A percentile compares a stretch with the other conserved stretches of the same genome.
phyloP scores from a whole-genome alignment of 2,113 vertebrate species.

The Gnathonemus longibarbis region DNA sequence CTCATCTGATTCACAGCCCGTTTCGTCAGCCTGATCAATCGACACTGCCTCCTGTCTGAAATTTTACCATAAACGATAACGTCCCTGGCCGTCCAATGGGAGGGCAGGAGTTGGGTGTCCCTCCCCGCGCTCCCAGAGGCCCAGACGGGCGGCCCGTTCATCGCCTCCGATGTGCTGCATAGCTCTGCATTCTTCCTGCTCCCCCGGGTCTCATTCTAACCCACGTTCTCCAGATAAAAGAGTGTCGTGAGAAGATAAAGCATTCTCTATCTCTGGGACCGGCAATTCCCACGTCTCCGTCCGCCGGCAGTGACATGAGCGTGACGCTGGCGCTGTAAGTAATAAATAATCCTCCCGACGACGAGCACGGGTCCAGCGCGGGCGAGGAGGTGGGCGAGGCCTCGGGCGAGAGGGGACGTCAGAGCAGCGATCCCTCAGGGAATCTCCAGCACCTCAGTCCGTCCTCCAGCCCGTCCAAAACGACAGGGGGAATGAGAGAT shows the following conservation, averaged over 20 bases:
- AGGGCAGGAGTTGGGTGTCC: not conserved
- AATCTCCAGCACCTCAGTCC: not conserved
- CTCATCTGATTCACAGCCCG: not conserved
- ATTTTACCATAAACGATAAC: not conserved
- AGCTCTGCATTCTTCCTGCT: constrained; percentile 40
- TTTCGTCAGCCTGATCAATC: not conserved
- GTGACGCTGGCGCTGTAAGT: constrained; percentile 45
- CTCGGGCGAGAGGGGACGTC: not conserved
- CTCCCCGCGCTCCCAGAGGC: not conserved
- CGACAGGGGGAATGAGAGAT: not conserved
- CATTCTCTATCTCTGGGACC: constrained; percentile 22
- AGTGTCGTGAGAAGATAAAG: constrained; percentile 40
- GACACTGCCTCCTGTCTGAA: not conserved
- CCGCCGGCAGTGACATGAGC: constrained; percentile 47
- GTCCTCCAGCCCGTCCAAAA: not conserved
- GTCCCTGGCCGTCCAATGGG: not conserved
- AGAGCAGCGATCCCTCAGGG: not conserved
- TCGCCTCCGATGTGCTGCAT: constrained; percentile 48
- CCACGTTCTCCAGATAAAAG: constrained; percentile 55
- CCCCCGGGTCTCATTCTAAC: constrained; percentile 49
- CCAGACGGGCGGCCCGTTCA: constrained; percentile 39
- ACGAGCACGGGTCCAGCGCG: not conserved
- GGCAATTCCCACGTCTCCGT: constrained; percentile 45
- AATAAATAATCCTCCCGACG: constrained; percentile 30
- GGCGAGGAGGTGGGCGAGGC: constrained; percentile 35